Base-by-base conservation (phyloP, 2,888 invertebrate genomes). In the Hirtodrosophila histrioides region DNA sequence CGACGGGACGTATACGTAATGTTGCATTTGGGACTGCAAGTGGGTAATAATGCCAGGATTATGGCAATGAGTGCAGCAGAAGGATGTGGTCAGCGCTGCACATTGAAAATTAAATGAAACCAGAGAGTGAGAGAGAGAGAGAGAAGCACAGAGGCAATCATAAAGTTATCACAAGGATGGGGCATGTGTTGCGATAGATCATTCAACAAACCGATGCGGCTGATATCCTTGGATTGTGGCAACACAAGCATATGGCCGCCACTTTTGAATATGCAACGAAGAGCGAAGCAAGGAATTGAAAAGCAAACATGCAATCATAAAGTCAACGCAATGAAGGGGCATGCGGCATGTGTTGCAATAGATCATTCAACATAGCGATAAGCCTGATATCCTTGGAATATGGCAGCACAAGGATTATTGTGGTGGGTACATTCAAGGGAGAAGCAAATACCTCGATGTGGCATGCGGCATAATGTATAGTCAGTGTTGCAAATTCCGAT, bases 1-100 rank as follows among this genome's bases (percentile, higher is more conserved):
- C 63, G 54, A 69, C 58, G 55, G 55, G 72, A 45, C 62, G 76
- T 79, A 67, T 67, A 68, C 69, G 76, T 57, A 72, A 65, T 66
- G 67, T 72, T 60, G 56, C 60, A 66, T 72, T 72, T 50, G 43
- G 8, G 29, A 48, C 12, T 29, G 31, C 56, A 53, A 77, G 46
- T 69, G 70, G 62, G 56, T 50, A 77, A 73, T 72, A 73, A 77
- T 72, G 73, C 56, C 11, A 4, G 50, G 50, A 76, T 71, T 61
- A 71, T 71, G 77, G 60, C 66, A 76, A 54, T 76, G 61, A 67
- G 45, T 50, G 53, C 69, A 43, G 54, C 54, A 36, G 29, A 45
- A 58, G 72, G 57, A 62, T 71, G 66, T 76, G 72, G 55, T 66
- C 77, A 65, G 49, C 50, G 67, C 50, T 35, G 27, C 44, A 54